Evolutionary conservation across 2,797 vertebrate species (phyloP), one percentile per base, ranked within the genome.

Genomic region (Gallinago stenura): DNA sequence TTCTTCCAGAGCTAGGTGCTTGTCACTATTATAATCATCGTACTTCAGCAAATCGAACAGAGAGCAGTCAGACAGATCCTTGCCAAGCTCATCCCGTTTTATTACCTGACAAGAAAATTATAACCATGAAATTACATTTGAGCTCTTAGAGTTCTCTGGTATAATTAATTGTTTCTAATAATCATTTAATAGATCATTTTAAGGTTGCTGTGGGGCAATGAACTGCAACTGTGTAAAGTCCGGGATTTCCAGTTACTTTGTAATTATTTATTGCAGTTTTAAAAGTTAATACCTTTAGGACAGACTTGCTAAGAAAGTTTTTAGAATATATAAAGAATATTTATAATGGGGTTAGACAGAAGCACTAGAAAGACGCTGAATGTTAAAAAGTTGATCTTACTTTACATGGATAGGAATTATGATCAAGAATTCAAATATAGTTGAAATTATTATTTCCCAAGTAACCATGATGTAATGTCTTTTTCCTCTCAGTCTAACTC

Each of bases 21-120:
- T 98, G 65, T 99, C 99, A 41, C 98, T 94, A 4, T 99, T 98
- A 91, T 98, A 97, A 81, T 99, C 99, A 66, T 99, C 99, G 19
- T 99, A 99, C 97, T 99, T 99, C 91, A 99, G 98, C 61, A 99
- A 98, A 98, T 99, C 98, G 30, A 99, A 99, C 92, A 99, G 93
- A 7, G 99, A 98, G 95, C 99, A 99, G 87, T 98, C 99, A 35
- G 98, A 98, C 10, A 92, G 83, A 76, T 98, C 98, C 96, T 98
- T 99, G 96, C 98, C 98, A 89, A 99, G 97, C 73, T 99, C 98
- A 93, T 99, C 98, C 86, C 98, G 98, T 97, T 99, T 99, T 98
- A 99, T 99, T 88, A 99, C 99, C 98, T 98, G 96, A 89, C 86
- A 97, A 97, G 90, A 96, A 96, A 98, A 98, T 97, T 94, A 98